These are phyloP conservation scores for Corythoichthys haematopterus DNA, from an alignment of 2,113 vertebrate species.

Conservation along the genomic window DNA sequence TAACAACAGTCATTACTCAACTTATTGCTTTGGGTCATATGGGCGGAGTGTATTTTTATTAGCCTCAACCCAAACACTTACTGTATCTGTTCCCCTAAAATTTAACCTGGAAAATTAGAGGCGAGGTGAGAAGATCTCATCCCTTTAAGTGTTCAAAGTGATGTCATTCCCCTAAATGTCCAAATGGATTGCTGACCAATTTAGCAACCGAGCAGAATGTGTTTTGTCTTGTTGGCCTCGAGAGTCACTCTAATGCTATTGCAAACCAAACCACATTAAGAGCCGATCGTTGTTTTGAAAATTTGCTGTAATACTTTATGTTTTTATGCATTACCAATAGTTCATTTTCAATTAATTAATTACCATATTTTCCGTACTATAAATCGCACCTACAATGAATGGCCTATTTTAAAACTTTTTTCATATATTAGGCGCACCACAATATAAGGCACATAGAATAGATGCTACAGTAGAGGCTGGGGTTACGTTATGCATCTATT, in stretches of 20 bases:
- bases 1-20: background rate
- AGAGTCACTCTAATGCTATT: background rate
- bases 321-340: background rate
- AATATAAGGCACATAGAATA: too few species aligned
- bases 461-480: too few species aligned
- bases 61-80: constrained; percentile 1
- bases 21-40: background rate
- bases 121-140: background rate
- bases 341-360: background rate
- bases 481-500: too few species aligned
- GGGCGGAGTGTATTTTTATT: background rate
- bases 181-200: background rate
- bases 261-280: background rate
- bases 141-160: constrained; percentile 1
- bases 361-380: too few species aligned
- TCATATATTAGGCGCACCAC: too few species aligned
- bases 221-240: too few species aligned
- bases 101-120: background rate
- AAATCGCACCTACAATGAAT: too few species aligned
- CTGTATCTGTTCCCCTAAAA: background rate
- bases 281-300: background rate
- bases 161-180: background rate
- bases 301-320: background rate
- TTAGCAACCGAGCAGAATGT: background rate
- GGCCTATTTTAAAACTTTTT: too few species aligned